Percentiles rank a stretch among this genome's conserved stretches.
These are phyloP conservation scores for Pollenia angustigena DNA, from an alignment of 2,888 invertebrate species.

Conservation along the genomic window DNA sequence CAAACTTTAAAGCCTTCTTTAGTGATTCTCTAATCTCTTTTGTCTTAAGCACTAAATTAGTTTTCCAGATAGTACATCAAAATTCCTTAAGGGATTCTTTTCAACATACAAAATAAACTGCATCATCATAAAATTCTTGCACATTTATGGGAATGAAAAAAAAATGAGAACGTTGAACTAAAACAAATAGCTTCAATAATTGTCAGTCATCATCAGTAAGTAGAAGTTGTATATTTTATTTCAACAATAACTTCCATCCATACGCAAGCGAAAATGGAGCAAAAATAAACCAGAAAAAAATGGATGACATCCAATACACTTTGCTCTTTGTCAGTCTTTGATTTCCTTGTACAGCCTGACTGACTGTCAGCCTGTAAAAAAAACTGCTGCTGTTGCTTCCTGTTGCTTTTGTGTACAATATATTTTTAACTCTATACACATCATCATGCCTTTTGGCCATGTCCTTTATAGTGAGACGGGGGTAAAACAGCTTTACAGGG, in stretches of 20 bases:
- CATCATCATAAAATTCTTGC: slow-evolving; percentile 42
- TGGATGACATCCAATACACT: slow-evolving; percentile 46
- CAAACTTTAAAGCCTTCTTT: no score
- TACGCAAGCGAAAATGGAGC: background rate
- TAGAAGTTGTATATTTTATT: background rate
- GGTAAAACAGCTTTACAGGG: background rate
- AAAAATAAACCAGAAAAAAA: slow-evolving; percentile 14
- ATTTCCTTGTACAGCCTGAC: slow-evolving; percentile 47
- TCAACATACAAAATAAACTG: slow-evolving; percentile 2
- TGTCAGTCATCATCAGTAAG: slow-evolving; percentile 54
- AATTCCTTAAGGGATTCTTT: background rate
- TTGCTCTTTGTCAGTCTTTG: slow-evolving; percentile 52
- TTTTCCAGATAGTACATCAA: background rate
- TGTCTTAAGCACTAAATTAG: background rate
- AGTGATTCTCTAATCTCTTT: background rate
- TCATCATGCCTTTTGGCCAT: slow-evolving; percentile 16
- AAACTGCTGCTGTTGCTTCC: slow-evolving; percentile 52
- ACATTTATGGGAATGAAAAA: slow-evolving; percentile 16
- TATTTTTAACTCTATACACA: background rate
- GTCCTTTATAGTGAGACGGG: background rate
- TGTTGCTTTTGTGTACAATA: slow-evolving; percentile 48
- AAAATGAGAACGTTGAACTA: slow-evolving; percentile 51
- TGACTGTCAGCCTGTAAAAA: slow-evolving; percentile 20
- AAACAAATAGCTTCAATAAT: slow-evolving; percentile 51
- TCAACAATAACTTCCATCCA: background rate